phyloP scores from a whole-genome alignment of 2,113 vertebrate genomes.

The Himantopus leucocephalus region DNA sequence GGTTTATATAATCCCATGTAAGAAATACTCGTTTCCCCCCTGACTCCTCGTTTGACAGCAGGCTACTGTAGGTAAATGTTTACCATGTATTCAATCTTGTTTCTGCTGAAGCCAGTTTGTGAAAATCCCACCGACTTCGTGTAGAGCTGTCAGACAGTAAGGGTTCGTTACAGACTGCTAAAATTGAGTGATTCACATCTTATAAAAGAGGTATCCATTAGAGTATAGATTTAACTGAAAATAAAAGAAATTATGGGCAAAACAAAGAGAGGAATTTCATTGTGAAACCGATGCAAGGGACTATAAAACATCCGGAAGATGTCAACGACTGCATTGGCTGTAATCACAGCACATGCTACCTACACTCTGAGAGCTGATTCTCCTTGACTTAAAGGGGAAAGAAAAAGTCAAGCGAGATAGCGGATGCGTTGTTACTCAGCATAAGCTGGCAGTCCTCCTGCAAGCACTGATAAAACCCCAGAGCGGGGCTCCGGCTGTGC shows the following conservation, averaged over 20 bases:
- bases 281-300: slow-evolving; percentile 12
- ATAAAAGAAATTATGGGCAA: slow-evolving; percentile 6
- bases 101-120: background rate
- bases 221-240: background rate
- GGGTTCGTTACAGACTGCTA: background rate
- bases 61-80: background rate
- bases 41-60: background rate
- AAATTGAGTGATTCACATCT: background rate
- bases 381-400: slow-evolving; percentile 39
- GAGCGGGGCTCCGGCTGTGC: background rate
- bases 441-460: slow-evolving; percentile 29
- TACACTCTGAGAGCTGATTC: background rate
- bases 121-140: background rate
- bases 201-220: background rate
- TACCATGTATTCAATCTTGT: background rate
- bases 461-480: slow-evolving; percentile 61
- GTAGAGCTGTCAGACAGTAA: background rate
- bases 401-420: slow-evolving; percentile 33
- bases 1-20: background rate
- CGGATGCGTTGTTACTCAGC: slow-evolving; percentile 2
- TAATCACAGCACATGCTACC: slow-evolving; percentile 54
- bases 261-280: slow-evolving; percentile 44
- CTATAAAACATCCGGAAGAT: slow-evolving; percentile 75
- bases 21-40: background rate
- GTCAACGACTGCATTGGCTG: slow-evolving; percentile 58